These are phyloP conservation scores for Notothenia coriiceps DNA, from an alignment of 2,113 vertebrate genomes.

Conservation along the genomic window DNA sequence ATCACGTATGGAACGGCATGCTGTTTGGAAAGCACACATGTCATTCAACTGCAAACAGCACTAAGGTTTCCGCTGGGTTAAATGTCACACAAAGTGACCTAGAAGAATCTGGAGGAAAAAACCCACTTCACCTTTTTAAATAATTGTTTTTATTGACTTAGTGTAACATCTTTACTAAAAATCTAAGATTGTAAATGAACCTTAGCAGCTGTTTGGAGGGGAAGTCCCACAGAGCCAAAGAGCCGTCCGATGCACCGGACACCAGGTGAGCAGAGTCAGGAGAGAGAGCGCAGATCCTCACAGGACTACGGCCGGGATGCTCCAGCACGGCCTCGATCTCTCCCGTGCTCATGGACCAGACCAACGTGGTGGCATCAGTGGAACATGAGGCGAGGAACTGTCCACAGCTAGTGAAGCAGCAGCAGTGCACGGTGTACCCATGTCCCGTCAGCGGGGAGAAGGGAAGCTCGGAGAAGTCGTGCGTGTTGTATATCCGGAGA, in stretches of 20 bases:
- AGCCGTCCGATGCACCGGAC: conserved; percentile 92
- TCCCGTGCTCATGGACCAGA: conserved; percentile 87
- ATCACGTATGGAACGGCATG: neutral
- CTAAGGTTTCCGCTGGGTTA: neutral
- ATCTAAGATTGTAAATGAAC: conserved; percentile 69
- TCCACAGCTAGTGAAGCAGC: conserved; percentile 92
- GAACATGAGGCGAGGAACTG: conserved; percentile 91
- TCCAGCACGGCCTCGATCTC: conserved; percentile 85
- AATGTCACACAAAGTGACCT: neutral
- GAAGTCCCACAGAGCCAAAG: conserved; percentile 89
- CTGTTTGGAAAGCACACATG: neutral
- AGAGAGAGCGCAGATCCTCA: conserved; percentile 90
- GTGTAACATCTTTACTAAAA: neutral
- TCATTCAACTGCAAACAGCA: neutral
- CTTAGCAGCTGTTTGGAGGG: conserved; percentile 82
- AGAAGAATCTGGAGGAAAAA: neutral
- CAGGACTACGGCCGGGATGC: conserved; percentile 90
- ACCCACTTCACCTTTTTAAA: no score
- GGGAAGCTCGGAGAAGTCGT: conserved; percentile 86
- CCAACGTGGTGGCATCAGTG: conserved; percentile 89
- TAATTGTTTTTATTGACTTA: neutral
- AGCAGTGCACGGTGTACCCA: conserved; percentile 93
- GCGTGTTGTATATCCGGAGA: conserved; percentile 86
- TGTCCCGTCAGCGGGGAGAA: conserved; percentile 92
- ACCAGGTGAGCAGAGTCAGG: conserved; percentile 82